phyloP scores from a whole-genome alignment of 1,140 invertebrate genomes.

The Drosophila azteca region DNA sequence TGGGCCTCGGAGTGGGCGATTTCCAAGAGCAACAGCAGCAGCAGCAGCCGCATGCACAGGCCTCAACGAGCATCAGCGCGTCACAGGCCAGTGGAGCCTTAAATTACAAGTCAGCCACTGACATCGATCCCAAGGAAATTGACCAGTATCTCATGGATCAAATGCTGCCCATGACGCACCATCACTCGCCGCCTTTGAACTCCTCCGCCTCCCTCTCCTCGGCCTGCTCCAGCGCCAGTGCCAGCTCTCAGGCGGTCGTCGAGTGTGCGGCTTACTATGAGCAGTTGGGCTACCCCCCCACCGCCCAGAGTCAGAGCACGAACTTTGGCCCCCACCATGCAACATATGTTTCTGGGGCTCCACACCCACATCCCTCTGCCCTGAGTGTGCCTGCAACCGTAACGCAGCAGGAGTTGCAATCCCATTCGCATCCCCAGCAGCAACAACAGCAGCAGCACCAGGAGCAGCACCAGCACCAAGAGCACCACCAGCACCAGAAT shows the following conservation, averaged over 20 bases:
- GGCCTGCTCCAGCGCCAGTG: constrained; percentile 71
- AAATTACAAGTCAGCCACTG: constrained; percentile 70
- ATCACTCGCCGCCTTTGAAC: constrained; percentile 66
- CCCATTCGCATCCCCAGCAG: constrained; percentile 32
- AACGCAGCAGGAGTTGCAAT: constrained; percentile 27
- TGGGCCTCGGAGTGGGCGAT: constrained; percentile 1
- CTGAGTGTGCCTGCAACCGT: constrained; percentile 16
- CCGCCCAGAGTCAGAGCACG: constrained; percentile 18
- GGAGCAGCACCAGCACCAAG: constrained; percentile 48
- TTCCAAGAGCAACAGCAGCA: constrained; percentile 22
- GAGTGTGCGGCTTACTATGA: constrained; percentile 66
- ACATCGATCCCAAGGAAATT: constrained; percentile 83
- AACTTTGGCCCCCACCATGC: constrained; percentile 35
- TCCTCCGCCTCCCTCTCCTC: constrained; percentile 72
- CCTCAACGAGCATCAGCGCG: constrained; percentile 14
- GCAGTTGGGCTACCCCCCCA: constrained; percentile 51
- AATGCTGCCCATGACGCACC: constrained; percentile 72
- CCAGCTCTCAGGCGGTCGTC: constrained; percentile 63
- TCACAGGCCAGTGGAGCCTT: constrained; percentile 76
- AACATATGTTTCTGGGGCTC: constrained; percentile 15
- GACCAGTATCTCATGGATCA: constrained; percentile 84
- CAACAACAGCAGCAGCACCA: constrained; percentile 56
- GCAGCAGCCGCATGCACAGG: constrained; percentile 9
- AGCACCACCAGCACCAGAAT: constrained; percentile 58
- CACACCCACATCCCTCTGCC: constrained; percentile 17